These are phyloP conservation scores for Pocillopora verrucosa DNA, from an alignment of 64 coral and sea anemone genomes.

Conservation along the genomic window DNA sequence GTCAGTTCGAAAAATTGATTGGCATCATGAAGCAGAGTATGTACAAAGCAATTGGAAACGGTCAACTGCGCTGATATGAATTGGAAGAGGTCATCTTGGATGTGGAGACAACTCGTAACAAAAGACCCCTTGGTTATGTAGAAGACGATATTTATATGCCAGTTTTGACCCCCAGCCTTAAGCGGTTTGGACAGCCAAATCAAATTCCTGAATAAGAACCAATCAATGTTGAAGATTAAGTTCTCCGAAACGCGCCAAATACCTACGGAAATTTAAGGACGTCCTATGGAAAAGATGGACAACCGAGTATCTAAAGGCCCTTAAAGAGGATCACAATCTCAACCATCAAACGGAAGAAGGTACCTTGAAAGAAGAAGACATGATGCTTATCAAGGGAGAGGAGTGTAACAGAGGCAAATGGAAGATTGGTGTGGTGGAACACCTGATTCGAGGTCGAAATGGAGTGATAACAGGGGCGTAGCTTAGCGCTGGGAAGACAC, in stretches of 20 bases:
- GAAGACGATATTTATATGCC: slow-evolving; percentile 43
- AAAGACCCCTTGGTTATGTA: slow-evolving; percentile 37
- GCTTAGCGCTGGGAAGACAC: slow-evolving; percentile 39
- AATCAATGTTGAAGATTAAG: background rate
- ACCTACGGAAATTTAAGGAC: slow-evolving; percentile 32
- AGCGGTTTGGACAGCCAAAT: slow-evolving; percentile 11
- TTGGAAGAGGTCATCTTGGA: slow-evolving; percentile 35
- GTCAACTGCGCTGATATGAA: slow-evolving; percentile 8
- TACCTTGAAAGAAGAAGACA: slow-evolving; percentile 10
- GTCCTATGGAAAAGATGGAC: slow-evolving; percentile 29
- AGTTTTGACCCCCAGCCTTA: slow-evolving; percentile 30
- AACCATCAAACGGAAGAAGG: slow-evolving; percentile 18
- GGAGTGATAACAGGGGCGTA: slow-evolving; percentile 37
- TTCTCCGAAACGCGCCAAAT: slow-evolving; percentile 37
- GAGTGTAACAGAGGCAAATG: slow-evolving; percentile 10
- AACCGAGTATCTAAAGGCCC: slow-evolving; percentile 24
- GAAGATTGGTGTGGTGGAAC: slow-evolving; percentile 36
- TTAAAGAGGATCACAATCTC: slow-evolving; percentile 33
- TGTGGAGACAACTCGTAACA: slow-evolving; percentile 42
- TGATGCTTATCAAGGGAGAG: slow-evolving; percentile 31
- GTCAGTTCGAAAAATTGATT: slow-evolving; percentile 38
- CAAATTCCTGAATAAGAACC: slow-evolving; percentile 30
- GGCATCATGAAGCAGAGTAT: background rate
- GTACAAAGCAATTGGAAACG: slow-evolving; percentile 46
- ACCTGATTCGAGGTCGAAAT: slow-evolving; percentile 22